Evolutionary conservation across 64 coral and sea anemone genomes (phyloP), one percentile per base, ranked within the genome.

Genomic region (Anthopleura sola): DNA sequence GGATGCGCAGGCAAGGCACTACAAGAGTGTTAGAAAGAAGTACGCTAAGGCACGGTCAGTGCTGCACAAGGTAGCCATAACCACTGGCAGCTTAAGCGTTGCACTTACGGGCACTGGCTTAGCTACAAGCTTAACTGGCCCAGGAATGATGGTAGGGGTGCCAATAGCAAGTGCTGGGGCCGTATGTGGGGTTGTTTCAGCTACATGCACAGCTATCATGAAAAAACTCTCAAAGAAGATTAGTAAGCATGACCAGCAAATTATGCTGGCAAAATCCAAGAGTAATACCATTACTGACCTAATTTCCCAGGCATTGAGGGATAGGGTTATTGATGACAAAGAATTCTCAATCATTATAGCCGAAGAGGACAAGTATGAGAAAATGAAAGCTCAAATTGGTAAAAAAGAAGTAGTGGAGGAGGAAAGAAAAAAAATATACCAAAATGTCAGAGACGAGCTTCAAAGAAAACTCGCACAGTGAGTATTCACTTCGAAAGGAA

Each of bases 41-140:
- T 86, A 86, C 55, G 75, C 68, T 49, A 64, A 66, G 47, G 38
- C 1, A 48, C 23, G 85, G 36, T 46, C 50, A 46, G 71, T 86
- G 49, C 38, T 86, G 6, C 33, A 54, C 28, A 86, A 77, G 50
- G 4, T 77, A 48, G 75, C 60, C 20, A 49, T 71, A 49, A 49
- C 49, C 33, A 86, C 85, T 49, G 85, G 85, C n/a, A 75, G 64
- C 48, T 28, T 86, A 33, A 75, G 75, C n/a, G 74, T 88, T 88
- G 50, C 55, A 80, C 64, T 88, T 7, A 80, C 71, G 31, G 86
- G 86, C 21, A 60, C 86, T 79, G 86, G 86, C 36, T 74, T 88
- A 15, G 86, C 26, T 1, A 81, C 86, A 57, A 55, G 75, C 36
- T 31, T 88, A 29, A 88, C 86, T 44, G 86, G 86, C 2, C 37